phyloP scores from a whole-genome alignment of 2,797 vertebrate species.

The Telmatherina bonti region DNA sequence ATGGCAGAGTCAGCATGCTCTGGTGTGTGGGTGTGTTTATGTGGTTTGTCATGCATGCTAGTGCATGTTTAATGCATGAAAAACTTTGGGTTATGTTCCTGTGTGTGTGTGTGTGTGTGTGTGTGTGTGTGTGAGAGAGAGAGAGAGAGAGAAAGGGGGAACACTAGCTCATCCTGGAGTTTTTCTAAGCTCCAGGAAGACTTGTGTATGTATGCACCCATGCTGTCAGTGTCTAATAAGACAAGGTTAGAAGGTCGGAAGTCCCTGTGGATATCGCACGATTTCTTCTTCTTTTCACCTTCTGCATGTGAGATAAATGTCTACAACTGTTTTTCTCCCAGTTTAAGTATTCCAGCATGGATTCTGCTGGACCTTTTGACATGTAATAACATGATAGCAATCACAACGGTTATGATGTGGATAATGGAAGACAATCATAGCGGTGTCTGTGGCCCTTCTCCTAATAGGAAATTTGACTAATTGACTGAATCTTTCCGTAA shows the following conservation, averaged over 20 bases:
- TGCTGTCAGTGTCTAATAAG: slow-evolving; percentile 25
- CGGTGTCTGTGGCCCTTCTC: slow-evolving; percentile 62
- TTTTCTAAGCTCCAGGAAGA: slow-evolving; percentile 32
- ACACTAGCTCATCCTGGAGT: slow-evolving; percentile 6
- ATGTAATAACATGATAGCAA: slow-evolving; percentile 36
- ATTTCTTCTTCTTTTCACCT: not conserved
- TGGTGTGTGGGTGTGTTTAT: slow-evolving; percentile 41
- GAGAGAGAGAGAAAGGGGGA: too few species aligned
- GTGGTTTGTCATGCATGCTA: slow-evolving; percentile 34
- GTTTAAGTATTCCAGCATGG: not conserved
- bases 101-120: too few species aligned
- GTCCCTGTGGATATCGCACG: slow-evolving; percentile 10
- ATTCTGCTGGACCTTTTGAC: slow-evolving; percentile 11
- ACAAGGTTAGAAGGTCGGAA: slow-evolving; percentile 32
- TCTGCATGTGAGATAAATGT: slow-evolving; percentile 16
- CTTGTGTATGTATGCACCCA: slow-evolving; percentile 11
- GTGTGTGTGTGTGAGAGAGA: slow-evolving; percentile 2
- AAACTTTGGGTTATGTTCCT: slow-evolving; percentile 34
- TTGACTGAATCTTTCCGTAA: slow-evolving; percentile 74
- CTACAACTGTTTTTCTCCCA: slow-evolving; percentile 1
- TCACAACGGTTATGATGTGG: slow-evolving; percentile 42
- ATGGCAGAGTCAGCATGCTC: slow-evolving; percentile 48
- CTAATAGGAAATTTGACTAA: slow-evolving; percentile 71
- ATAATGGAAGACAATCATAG: slow-evolving; percentile 61
- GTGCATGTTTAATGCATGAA: slow-evolving; percentile 65